Percentiles rank a stretch among this genome's conserved stretches.
Evolutionary conservation across 2,888 invertebrate genomes (phyloP).

Genomic region (Bibio marci): DNA sequence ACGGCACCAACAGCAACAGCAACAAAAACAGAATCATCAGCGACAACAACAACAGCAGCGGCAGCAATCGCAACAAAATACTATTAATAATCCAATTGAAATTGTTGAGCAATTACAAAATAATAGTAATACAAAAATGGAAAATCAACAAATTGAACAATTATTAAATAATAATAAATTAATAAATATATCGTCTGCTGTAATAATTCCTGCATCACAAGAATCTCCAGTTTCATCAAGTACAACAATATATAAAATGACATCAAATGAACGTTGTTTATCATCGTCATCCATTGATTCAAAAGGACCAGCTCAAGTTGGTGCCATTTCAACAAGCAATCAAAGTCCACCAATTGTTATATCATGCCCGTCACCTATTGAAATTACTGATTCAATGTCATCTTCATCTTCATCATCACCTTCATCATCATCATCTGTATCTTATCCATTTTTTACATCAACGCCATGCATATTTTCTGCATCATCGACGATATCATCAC

Average conservation of each 20-base stretch:
- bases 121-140: conserved; percentile 4
- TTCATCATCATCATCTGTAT: background rate
- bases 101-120: conserved; percentile 7
- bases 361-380: conserved; percentile 42
- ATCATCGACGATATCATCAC: background rate
- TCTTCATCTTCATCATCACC: background rate
- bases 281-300: conserved; percentile 33
- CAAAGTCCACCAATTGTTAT: conserved; percentile 45
- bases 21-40: no score
- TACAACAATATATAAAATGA: conserved; percentile 48
- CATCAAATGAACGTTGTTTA: conserved; percentile 33
- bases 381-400: conserved; percentile 5
- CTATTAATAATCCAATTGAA: conserved; percentile 4
- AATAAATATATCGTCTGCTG: conserved; percentile 18
- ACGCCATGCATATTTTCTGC: background rate
- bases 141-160: conserved; percentile 19
- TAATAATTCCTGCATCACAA: conserved; percentile 10
- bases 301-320: conserved; percentile 63
- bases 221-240: conserved; percentile 34
- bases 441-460: no score
- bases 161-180: no score
- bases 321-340: conserved; percentile 69
- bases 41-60: conserved; percentile 7
- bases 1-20: no score
- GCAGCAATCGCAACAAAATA: background rate